phyloP scores from a whole-genome alignment of 1,140 invertebrate species.

The Paraescarpia echinospica region DNA sequence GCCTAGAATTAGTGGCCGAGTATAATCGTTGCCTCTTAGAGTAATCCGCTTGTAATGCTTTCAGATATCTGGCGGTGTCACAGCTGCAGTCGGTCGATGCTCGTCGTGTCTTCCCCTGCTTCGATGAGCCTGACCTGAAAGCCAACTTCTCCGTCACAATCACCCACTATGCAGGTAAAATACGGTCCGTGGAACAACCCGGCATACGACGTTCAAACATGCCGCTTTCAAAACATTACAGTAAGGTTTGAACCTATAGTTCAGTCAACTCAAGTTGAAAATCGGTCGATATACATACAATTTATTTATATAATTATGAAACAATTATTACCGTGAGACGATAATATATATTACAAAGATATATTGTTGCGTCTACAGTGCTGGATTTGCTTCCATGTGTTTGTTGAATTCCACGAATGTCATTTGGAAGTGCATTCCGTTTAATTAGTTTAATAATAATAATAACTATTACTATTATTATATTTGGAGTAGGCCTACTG shows the following conservation, averaged over 20 bases:
- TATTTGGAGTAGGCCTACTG: background rate
- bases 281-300: no score
- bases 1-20: background rate
- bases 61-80: slow-evolving; percentile 34
- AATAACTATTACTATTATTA: background rate
- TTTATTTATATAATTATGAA: background rate
- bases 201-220: background rate
- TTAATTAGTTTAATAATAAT: background rate
- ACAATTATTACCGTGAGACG: background rate
- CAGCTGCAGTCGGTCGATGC: slow-evolving; percentile 46
- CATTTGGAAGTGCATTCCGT: no score
- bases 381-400: background rate
- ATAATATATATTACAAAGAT: background rate
- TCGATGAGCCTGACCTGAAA: slow-evolving; percentile 46
- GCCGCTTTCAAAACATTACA: background rate
- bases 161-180: slow-evolving; percentile 7
- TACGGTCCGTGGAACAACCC: background rate
- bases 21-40: background rate
- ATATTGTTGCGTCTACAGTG: background rate
- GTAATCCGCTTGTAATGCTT: background rate
- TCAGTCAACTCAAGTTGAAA: no score
- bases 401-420: background rate
- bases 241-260: no score
- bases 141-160: slow-evolving; percentile 37
- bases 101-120: slow-evolving; percentile 43